These are phyloP conservation scores for Pyrocephalus nanus DNA, from an alignment of 2,797 vertebrate genomes.

Conservation along the genomic window DNA sequence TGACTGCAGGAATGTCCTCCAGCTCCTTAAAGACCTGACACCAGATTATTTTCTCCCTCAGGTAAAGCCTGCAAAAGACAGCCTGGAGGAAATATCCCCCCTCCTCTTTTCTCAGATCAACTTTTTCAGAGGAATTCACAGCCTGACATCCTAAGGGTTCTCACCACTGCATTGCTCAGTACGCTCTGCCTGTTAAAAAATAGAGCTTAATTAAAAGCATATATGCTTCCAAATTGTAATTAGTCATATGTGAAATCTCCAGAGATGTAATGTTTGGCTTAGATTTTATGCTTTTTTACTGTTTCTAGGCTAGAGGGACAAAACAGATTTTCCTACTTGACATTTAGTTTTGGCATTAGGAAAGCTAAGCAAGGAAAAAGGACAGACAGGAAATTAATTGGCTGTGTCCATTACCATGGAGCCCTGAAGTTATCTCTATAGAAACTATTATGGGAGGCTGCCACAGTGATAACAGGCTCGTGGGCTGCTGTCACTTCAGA, in stretches of 20 bases:
- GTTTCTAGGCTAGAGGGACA: constrained; percentile 6
- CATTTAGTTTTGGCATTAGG: constrained; percentile 52
- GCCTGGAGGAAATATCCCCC: fast-evolving
- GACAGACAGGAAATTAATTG: constrained; percentile 59
- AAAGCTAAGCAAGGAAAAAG: constrained; percentile 34
- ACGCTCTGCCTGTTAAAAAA: not conserved
- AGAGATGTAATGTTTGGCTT: not conserved
- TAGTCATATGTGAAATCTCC: constrained; percentile 26
- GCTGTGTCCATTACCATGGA: constrained; percentile 42
- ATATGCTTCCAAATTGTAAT: constrained; percentile 37
- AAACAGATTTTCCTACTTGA: constrained; percentile 47
- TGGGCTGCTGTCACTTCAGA: not conserved
- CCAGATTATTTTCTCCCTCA: not conserved
- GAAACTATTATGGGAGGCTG: constrained; percentile 23
- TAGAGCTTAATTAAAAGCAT: constrained; percentile 41
- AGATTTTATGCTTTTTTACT: constrained; percentile 25
- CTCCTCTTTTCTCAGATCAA: not conserved
- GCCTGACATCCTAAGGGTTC: not conserved
- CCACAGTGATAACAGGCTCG: not conserved
- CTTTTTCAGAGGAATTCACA: not conserved
- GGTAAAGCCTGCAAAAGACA: not conserved
- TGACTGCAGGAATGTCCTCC: not conserved
- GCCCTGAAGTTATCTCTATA: constrained; percentile 32
- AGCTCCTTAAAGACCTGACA: not conserved
- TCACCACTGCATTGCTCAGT: not conserved